Evolutionary conservation across 1,140 invertebrate species (phyloP).

Genomic region (Globodera ellingtonae): DNA sequence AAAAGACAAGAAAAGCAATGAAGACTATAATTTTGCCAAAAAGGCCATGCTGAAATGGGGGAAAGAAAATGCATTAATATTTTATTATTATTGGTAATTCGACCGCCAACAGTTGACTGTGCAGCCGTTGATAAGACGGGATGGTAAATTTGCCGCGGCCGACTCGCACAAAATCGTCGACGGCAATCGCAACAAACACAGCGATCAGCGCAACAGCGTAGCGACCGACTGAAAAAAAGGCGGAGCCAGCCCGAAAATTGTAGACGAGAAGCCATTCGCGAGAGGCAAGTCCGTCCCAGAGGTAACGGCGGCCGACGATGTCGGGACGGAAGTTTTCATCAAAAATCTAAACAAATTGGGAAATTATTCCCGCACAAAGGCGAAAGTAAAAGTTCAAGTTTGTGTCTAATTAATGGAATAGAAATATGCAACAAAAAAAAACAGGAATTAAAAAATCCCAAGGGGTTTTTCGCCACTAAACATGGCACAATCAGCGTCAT

Average conservation of each 20-base stretch:
- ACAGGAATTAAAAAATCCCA: too few relatives aligned
- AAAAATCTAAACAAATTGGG: not conserved
- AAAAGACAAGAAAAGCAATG: not conserved
- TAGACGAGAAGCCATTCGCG: not conserved
- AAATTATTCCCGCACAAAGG: too few relatives aligned
- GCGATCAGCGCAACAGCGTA: not conserved
- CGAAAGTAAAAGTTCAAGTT: too few relatives aligned
- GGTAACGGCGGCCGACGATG: not conserved
- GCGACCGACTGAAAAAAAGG: not conserved
- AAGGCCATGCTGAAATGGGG: slow-evolving; percentile 12
- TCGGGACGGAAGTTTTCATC: not conserved
- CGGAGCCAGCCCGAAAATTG: not conserved
- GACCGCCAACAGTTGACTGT: not conserved
- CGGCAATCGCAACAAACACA: not conserved
- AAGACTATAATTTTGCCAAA: not conserved
- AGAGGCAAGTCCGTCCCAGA: not conserved
- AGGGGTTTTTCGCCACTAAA: too few relatives aligned
- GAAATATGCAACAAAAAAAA: not conserved
- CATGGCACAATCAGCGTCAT: too few relatives aligned
- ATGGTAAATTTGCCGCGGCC: not conserved
- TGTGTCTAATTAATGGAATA: too few relatives aligned
- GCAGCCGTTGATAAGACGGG: not conserved
- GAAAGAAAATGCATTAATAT: not conserved
- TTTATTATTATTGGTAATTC: not conserved
- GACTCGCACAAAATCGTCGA: not conserved